Evolutionary conservation across 2,888 invertebrate genomes (phyloP).

Genomic region (Linyphia triangularis): DNA sequence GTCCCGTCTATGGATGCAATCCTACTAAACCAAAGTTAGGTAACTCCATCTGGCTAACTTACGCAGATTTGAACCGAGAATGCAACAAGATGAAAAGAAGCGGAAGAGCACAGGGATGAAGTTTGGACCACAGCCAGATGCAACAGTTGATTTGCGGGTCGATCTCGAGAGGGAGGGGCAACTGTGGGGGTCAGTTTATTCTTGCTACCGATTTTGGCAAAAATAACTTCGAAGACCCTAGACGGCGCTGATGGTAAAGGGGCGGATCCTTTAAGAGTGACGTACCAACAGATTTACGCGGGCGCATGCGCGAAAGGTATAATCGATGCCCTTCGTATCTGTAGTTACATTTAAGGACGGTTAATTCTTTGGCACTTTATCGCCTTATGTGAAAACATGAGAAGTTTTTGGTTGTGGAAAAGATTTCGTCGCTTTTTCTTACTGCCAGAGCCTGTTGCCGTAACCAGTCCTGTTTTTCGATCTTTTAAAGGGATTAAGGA

Average conservation of each 20-base stretch:
- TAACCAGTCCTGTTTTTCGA: too few relatives aligned
- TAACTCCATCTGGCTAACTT: too few relatives aligned
- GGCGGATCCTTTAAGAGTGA: constrained; percentile 34
- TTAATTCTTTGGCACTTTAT: constrained; percentile 62
- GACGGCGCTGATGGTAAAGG: neutral
- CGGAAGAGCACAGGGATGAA: constrained; percentile 28
- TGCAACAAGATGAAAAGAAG: constrained; percentile 50
- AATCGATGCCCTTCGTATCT: constrained; percentile 53
- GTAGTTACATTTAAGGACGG: constrained; percentile 17
- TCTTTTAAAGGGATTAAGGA: too few relatives aligned
- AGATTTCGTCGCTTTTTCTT: constrained; percentile 23
- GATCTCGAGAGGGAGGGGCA: constrained; percentile 10
- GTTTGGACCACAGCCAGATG: constrained; percentile 65
- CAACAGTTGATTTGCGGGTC: constrained; percentile 70
- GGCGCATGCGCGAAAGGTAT: constrained; percentile 20
- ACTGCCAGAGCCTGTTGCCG: too few relatives aligned
- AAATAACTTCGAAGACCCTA: constrained; percentile 47
- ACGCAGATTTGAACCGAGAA: too few relatives aligned
- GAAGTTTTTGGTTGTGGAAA: constrained; percentile 23
- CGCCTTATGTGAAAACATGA: constrained; percentile 23
- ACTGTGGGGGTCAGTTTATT: neutral
- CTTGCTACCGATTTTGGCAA: neutral
- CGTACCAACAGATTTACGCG: neutral
- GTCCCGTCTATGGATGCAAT: too few relatives aligned
- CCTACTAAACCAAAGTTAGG: too few relatives aligned